Conservation (phyloP, 1,140 invertebrate species). For the Gonioctena quinquepunctata region DNA sequence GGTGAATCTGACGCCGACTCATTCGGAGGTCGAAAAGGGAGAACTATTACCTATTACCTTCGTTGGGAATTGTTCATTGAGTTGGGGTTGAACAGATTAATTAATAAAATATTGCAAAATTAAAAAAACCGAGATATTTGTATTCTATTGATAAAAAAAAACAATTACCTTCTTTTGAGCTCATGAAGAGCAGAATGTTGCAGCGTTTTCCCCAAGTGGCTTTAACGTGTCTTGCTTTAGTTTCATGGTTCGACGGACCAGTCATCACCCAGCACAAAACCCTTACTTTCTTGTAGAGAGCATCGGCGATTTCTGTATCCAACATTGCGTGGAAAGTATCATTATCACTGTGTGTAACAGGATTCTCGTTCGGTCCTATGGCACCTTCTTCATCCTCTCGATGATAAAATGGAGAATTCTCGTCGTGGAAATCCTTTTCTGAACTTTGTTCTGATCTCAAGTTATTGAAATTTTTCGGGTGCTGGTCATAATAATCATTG, state of each 20-base stretch:
- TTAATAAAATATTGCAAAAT: too few relatives aligned
- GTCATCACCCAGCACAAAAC: constrained; percentile 97
- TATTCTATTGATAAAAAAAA: not conserved
- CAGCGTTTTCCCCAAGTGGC: constrained; percentile 94
- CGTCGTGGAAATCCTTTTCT: constrained; percentile 53
- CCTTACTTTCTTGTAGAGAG: constrained; percentile 72
- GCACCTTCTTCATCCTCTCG: constrained; percentile 59
- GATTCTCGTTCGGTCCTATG: constrained; percentile 58
- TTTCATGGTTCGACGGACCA: constrained; percentile 83
- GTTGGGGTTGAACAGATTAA: too few relatives aligned
- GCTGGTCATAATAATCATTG: not conserved
- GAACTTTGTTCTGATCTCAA: not conserved
- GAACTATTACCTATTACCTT: too few relatives aligned
- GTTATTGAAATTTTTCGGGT: not conserved
- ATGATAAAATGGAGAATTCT: too few relatives aligned
- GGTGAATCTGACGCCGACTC: too few relatives aligned
- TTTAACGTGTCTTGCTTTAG: constrained; percentile 88
- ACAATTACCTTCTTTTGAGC: constrained; percentile 68
- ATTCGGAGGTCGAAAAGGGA: too few relatives aligned
- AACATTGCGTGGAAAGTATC: constrained; percentile 59
- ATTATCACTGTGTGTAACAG: constrained; percentile 42
- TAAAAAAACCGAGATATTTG: not conserved
- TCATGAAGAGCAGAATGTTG: constrained; percentile 89
- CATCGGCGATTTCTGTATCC: constrained; percentile 69
- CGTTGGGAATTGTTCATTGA: too few relatives aligned